A percentile compares a stretch with the other conserved stretches of the same genome.
Conservation (phyloP, 2,113 vertebrate genomes). For the Pontoporia blainvillei region DNA sequence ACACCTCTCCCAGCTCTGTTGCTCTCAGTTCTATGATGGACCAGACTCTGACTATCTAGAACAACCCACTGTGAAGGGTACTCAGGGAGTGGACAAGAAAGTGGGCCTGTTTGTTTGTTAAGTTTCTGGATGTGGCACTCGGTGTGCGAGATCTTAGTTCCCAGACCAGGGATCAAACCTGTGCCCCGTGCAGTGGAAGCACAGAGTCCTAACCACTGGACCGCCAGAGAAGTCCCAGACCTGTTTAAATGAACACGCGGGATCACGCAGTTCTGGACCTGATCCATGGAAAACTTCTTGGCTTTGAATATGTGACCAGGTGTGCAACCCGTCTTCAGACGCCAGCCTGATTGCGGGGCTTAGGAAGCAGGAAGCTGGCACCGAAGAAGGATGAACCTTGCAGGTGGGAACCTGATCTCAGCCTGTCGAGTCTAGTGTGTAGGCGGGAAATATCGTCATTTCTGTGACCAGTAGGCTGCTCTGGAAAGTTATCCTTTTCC, state of each 20-base stretch:
- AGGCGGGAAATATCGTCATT: background rate
- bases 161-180: no score
- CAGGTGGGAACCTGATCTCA: background rate
- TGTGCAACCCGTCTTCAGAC: background rate
- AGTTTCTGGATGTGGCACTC: no score
- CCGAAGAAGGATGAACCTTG: background rate
- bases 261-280: background rate
- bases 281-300: background rate
- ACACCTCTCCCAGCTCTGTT: background rate
- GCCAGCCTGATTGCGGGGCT: background rate
- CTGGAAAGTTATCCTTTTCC: background rate
- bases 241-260: background rate
- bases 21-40: accelerated
- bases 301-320: background rate
- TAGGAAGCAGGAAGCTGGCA: background rate
- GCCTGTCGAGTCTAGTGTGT: accelerated
- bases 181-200: no score
- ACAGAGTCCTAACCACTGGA: no score
- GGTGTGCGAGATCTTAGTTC: no score
- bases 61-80: background rate
- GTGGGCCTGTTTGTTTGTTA: no score
- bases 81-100: background rate
- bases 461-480: background rate
- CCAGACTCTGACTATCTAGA: background rate
- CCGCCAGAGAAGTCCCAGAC: background rate